A percentile compares a stretch with the other conserved stretches of the same genome.
phyloP scores from a whole-genome alignment of 2,888 invertebrate species.

The Bembecia ichneumoniformis region DNA sequence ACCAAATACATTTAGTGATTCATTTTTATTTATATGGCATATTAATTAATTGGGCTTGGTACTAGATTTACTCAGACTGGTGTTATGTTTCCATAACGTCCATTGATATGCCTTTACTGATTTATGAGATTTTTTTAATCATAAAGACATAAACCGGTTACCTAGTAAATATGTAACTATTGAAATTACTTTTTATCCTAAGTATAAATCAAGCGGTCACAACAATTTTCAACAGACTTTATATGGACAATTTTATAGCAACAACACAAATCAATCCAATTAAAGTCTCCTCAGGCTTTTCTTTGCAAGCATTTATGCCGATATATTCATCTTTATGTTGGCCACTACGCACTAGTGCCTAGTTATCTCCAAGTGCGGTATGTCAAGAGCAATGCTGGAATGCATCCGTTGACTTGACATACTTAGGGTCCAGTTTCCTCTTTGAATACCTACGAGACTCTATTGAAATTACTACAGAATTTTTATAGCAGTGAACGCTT shows the following conservation, averaged over 20 bases:
- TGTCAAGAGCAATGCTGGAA: conserved; percentile 43
- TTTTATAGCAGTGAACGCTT: not conserved
- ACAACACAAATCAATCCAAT: not conserved
- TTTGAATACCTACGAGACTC: conserved; percentile 14
- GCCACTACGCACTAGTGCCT: conserved; percentile 6
- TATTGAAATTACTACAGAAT: not conserved
- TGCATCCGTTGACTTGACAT: conserved; percentile 50
- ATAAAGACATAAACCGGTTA: too few relatives aligned
- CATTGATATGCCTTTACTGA: too few relatives aligned
- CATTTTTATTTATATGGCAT: too few relatives aligned
- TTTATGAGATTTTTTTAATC: too few relatives aligned
- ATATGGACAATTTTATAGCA: not conserved
- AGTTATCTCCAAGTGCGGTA: conserved; percentile 21
- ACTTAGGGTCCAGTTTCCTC: conserved; percentile 30
- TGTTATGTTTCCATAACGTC: too few relatives aligned
- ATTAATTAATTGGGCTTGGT: too few relatives aligned
- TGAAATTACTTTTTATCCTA: too few relatives aligned
- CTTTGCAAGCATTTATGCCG: not conserved
- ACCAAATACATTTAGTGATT: too few relatives aligned
- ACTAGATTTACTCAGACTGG: too few relatives aligned
- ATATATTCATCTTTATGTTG: not conserved
- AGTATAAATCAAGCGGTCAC: too few relatives aligned
- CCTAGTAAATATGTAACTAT: too few relatives aligned
- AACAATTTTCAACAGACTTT: not conserved
- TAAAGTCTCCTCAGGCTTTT: not conserved